Evolutionary conservation across 2,797 vertebrate genomes (phyloP).

Genomic region (Euphonia xanthogaster): DNA sequence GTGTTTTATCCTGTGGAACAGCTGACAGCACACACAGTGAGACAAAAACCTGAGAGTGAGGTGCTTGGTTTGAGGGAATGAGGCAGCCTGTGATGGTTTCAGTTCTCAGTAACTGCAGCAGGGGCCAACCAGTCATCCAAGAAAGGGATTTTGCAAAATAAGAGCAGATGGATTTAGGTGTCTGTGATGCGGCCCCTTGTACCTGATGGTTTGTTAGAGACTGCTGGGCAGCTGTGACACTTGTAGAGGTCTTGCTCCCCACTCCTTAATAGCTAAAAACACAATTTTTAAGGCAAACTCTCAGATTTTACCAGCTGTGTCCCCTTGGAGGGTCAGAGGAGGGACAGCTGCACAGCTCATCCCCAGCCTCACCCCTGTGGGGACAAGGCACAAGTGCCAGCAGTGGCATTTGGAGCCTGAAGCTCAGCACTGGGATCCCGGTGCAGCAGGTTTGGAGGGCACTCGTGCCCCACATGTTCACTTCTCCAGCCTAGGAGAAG

Average conservation of each 20-base stretch:
- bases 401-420: background rate
- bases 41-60: fast-evolving
- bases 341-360: background rate
- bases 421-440: background rate
- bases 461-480: fast-evolving
- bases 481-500: background rate
- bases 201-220: background rate
- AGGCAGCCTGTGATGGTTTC: background rate
- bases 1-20: background rate
- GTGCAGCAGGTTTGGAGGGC: background rate
- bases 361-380: background rate
- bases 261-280: background rate
- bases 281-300: background rate
- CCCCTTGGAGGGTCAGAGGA: background rate
- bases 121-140: background rate
- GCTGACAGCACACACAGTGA: fast-evolving
- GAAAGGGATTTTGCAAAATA: background rate
- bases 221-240: background rate
- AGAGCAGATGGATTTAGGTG: background rate
- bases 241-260: background rate
- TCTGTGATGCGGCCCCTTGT: background rate
- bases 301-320: background rate
- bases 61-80: fast-evolving
- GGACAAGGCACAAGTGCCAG: background rate
- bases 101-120: background rate